Evolutionary conservation across 2,113 vertebrate species (phyloP).

Genomic region (Benitochromis conjunctus): DNA sequence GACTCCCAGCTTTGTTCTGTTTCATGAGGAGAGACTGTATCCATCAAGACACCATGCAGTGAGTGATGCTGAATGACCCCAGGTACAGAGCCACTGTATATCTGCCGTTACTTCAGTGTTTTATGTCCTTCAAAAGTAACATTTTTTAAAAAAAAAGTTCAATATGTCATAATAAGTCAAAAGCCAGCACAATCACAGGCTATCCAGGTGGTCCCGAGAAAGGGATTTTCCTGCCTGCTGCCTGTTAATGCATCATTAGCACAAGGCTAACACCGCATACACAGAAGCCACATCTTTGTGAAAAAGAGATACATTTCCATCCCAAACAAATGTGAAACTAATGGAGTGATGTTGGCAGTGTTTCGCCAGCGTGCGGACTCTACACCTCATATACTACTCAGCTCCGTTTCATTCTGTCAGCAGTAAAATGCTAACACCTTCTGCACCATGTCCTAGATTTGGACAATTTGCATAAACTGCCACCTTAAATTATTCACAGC

Average conservation of each 20-base stretch:
- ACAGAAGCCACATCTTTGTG: not conserved
- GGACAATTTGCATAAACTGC: slow-evolving; percentile 70
- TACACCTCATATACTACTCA: slow-evolving; percentile 36
- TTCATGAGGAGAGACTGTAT: not conserved
- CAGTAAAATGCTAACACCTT: slow-evolving; percentile 62
- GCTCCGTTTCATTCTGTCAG: slow-evolving; percentile 52
- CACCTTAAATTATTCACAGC: slow-evolving; percentile 71
- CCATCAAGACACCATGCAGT: not conserved
- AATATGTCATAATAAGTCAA: not conserved
- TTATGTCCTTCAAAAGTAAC: not conserved
- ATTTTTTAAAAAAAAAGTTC: not conserved
- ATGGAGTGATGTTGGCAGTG: slow-evolving; percentile 35
- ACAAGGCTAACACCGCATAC: not conserved
- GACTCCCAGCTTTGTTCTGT: slow-evolving; percentile 8
- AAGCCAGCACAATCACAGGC: not conserved
- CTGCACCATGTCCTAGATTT: slow-evolving; percentile 64
- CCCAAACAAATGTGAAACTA: slow-evolving; percentile 42
- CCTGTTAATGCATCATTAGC: slow-evolving; percentile 33
- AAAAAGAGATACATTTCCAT: not conserved
- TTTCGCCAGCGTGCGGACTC: slow-evolving; percentile 9
- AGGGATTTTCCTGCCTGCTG: not conserved
- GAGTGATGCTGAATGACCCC: slow-evolving; percentile 10
- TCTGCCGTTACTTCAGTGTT: not conserved
- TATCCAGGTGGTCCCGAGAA: not conserved
- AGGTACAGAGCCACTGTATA: not conserved